Evolutionary conservation across 1,140 invertebrate genomes (phyloP).

Genomic region (Acromyrmex heyeri): DNA sequence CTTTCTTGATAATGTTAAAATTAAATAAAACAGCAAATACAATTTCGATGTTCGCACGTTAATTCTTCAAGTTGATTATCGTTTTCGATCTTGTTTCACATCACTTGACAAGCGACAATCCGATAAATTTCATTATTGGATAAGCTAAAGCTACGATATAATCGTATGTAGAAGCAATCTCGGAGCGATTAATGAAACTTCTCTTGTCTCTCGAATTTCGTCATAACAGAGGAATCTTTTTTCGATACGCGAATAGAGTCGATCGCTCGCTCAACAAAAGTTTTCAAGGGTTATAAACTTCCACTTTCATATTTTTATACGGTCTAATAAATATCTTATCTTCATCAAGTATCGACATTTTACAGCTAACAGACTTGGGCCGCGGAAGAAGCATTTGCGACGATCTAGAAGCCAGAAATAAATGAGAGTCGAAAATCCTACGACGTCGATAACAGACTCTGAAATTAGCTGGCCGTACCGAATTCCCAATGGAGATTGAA

Average conservation of each 20-base stretch:
- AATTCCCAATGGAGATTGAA: slow-evolving; percentile 78
- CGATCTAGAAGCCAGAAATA: slow-evolving; percentile 68
- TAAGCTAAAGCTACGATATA: slow-evolving; percentile 2
- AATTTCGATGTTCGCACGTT: background rate
- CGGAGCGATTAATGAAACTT: slow-evolving; percentile 27
- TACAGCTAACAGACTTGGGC: slow-evolving; percentile 14
- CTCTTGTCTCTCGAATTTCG: slow-evolving; percentile 32
- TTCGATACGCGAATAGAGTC: background rate
- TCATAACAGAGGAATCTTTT: slow-evolving; percentile 23
- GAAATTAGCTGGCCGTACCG: slow-evolving; percentile 76
- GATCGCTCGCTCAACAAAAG: slow-evolving; percentile 29
- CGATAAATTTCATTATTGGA: slow-evolving; percentile 29
- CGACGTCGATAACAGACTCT: slow-evolving; percentile 77
- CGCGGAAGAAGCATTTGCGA: slow-evolving; percentile 1
- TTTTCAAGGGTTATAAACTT: slow-evolving; percentile 3
- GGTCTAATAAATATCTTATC: slow-evolving; percentile 49
- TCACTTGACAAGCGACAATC: slow-evolving; percentile 54
- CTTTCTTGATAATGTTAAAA: slow-evolving; percentile 17
- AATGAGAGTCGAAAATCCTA: slow-evolving; percentile 76
- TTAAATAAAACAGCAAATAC: slow-evolving; percentile 9
- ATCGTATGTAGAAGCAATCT: background rate
- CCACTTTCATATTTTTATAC: slow-evolving; percentile 29
- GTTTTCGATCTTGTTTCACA: background rate
- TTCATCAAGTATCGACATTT: slow-evolving; percentile 33
- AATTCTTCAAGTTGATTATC: background rate